These are phyloP conservation scores for Latrodectus hesperus DNA, from an alignment of 2,888 invertebrate genomes.

Conservation along the genomic window DNA sequence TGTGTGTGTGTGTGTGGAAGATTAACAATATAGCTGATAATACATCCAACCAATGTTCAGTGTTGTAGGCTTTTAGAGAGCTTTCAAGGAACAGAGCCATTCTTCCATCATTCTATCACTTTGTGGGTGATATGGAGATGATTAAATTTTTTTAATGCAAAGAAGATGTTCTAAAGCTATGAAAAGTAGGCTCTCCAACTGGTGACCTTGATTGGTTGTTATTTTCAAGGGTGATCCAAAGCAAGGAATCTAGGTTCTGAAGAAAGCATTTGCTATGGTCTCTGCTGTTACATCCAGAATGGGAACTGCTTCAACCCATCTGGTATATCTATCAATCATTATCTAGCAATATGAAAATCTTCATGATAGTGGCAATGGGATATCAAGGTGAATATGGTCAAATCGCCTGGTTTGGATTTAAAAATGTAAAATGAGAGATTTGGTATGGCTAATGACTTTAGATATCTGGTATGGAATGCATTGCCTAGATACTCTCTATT, in stretches of 20 bases:
- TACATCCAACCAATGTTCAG: no score
- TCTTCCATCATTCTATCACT: neutral
- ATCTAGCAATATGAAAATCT: neutral
- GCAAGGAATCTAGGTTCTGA: neutral
- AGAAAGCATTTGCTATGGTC: constrained; percentile 1
- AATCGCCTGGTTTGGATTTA: neutral
- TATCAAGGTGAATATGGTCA: neutral
- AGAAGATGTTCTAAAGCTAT: neutral
- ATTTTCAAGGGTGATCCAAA: neutral
- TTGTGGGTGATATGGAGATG: neutral
- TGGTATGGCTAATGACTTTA: constrained; percentile 9
- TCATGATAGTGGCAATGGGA: constrained; percentile 10
- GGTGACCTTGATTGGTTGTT: neutral
- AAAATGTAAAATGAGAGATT: neutral
- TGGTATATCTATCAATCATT: constrained; percentile 9
- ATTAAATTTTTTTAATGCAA: neutral
- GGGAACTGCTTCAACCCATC: constrained; percentile 24
- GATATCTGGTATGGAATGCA: neutral
- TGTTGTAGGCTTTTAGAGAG: no score
- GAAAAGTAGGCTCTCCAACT: constrained; percentile 1
- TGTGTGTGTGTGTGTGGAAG: no score
- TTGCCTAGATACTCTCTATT: neutral
- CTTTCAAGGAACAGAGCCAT: no score
- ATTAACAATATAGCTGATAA: no score
- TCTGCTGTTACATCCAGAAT: constrained; percentile 14